A percentile compares a stretch with the other conserved stretches of the same genome.
Conservation (phyloP, 2,797 vertebrate genomes). For the Prunella strophiata region DNA sequence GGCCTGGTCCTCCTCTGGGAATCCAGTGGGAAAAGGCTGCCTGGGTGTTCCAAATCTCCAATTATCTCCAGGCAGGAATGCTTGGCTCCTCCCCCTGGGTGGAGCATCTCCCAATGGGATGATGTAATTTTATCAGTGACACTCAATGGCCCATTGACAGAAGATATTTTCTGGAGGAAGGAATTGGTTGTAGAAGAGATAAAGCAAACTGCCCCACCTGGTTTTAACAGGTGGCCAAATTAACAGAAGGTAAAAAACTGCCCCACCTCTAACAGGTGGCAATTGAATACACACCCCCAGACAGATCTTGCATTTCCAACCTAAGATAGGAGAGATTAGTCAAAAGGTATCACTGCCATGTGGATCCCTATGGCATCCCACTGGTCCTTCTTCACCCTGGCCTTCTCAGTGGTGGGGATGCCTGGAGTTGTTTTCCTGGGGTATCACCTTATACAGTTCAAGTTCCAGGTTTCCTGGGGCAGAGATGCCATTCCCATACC, state of each 20-base stretch:
- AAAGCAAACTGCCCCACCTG: not conserved
- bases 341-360: fast-evolving
- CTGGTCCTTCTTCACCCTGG: not conserved
- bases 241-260: not conserved
- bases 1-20: not conserved
- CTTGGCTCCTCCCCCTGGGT: not conserved
- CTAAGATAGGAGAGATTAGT: not conserved
- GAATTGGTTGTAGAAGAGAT: not conserved
- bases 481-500: not conserved
- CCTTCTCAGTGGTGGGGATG: not conserved
- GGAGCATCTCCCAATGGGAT: not conserved
- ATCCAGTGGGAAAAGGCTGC: not conserved
- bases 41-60: not conserved
- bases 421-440: not conserved
- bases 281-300: not conserved
- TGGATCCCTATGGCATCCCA: not conserved
- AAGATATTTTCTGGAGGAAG: fast-evolving
- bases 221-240: not conserved
- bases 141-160: not conserved
- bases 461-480: not conserved
- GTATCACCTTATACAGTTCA: not conserved
- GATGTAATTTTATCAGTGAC: not conserved
- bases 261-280: not conserved
- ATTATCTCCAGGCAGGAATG: not conserved
- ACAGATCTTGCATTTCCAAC: not conserved